Percentiles rank a stretch among this genome's conserved stretches.
phyloP scores from a whole-genome alignment of 2,113 vertebrate species.

The Mobula birostris region DNA sequence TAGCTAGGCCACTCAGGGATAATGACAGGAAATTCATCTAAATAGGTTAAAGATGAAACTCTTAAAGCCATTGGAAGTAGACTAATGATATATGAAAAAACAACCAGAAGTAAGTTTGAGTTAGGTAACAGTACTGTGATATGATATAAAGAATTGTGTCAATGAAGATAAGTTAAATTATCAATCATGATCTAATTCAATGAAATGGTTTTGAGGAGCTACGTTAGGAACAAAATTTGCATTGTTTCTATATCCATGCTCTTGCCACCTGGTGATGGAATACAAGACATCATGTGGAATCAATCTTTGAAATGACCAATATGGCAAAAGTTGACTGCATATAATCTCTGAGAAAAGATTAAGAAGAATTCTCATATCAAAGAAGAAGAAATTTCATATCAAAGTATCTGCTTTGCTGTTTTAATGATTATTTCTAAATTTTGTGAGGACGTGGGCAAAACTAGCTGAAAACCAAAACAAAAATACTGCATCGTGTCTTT shows the following conservation, averaged over 20 bases:
- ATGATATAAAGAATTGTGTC: too few species aligned
- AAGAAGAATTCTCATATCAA: background rate
- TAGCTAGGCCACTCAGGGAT: too few species aligned
- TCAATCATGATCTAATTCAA: too few species aligned
- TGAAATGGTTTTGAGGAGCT: too few species aligned
- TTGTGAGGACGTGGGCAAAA: background rate
- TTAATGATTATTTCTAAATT: background rate
- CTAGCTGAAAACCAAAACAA: background rate
- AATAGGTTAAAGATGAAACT: too few species aligned
- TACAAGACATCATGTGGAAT: background rate
- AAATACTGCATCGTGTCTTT: background rate
- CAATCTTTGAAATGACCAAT: background rate
- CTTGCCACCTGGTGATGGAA: background rate
- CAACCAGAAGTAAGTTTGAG: too few species aligned
- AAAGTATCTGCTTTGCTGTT: background rate
- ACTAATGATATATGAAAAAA: too few species aligned
- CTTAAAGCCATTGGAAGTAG: too few species aligned
- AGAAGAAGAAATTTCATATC: background rate
- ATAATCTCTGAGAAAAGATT: background rate
- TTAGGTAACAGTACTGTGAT: too few species aligned
- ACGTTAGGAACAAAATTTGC: too few species aligned
- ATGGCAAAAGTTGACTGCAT: background rate
- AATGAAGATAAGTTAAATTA: too few species aligned
- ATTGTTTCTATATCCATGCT: background rate
- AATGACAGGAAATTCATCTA: too few species aligned